Conservation (phyloP, 2,888 invertebrate species). For the Petrolisthes manimaculis region DNA sequence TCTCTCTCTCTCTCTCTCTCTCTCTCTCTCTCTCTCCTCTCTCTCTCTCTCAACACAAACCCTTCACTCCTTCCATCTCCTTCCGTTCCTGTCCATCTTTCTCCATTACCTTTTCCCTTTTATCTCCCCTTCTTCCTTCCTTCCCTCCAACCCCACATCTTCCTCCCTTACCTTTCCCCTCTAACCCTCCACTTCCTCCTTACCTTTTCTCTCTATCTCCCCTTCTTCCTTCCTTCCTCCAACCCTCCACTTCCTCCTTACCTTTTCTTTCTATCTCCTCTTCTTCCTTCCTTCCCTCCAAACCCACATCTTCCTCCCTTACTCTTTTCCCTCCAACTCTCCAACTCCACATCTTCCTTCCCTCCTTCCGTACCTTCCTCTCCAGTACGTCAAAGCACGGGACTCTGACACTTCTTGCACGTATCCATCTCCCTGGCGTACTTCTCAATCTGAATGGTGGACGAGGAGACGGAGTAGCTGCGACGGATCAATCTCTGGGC, state of each 20-base stretch:
- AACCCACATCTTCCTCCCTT: background rate
- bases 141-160: background rate
- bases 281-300: background rate
- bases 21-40: background rate
- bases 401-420: constrained; percentile 69
- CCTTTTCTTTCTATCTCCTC: background rate
- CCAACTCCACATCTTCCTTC: background rate
- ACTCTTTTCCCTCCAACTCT: background rate
- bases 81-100: background rate
- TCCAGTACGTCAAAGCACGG: background rate
- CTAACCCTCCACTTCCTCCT: background rate
- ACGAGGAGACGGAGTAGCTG: constrained; percentile 71
- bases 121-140: background rate
- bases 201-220: background rate
- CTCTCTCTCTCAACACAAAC: background rate
- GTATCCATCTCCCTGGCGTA: constrained; percentile 70
- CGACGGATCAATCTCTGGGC: constrained; percentile 71
- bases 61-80: background rate
- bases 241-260: background rate
- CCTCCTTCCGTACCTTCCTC: background rate
- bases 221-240: background rate
- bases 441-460: constrained; percentile 73
- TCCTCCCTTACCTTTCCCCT: background rate
- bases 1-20: background rate
- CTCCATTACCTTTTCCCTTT: background rate